Evolutionary conservation across 2,888 invertebrate species (phyloP), one percentile per base, ranked within the genome.

Genomic region (Epinotia ramella): DNA sequence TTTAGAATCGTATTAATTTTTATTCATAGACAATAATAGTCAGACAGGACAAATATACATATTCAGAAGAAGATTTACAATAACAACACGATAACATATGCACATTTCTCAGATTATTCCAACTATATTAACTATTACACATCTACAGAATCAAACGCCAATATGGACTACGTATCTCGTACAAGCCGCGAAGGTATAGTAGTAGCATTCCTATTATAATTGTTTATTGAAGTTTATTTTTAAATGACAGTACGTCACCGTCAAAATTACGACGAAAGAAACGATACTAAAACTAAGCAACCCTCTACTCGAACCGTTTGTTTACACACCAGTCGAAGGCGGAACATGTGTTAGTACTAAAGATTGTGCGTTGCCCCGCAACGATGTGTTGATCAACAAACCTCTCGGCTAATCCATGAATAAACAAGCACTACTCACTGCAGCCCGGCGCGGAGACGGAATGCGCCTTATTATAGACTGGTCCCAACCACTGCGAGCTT

Each of bases 351-450:
- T 40, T 53, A 53, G 59, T n/a, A 60, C 33, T 60, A 74, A 64
- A 33, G 53, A 64, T 69, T 60, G 65, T 65, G 64, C 63, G 70
- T 75, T 65, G 71, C 71, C 53, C n/a, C 28, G 71, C 66, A 70
- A 71, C 71, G 70, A 71, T 24, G 65, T 71, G 71, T 75, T 75
- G 65, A 66, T 75, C 70, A 75, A 75, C 75, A 75, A 71, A 59
- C 53, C 33, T 44, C 44, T 59, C 18, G 44, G 69, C 59, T 75
- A 66, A 71, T 62, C 66, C 66, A 71, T 75, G 65, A 75, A 60
- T 75, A 75, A 75, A 75, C 71, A 63, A 20, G 69, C 64, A 75
- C 71, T 71, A 70, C 57, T 71, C 60, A 75, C 18, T 66, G 59
- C 69, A 69, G 40, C 24, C 66, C 16, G 44, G 60, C 53, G 24